Evolutionary conservation across 2,113 vertebrate genomes (phyloP).

Genomic region (Oreochromis spilurus): DNA sequence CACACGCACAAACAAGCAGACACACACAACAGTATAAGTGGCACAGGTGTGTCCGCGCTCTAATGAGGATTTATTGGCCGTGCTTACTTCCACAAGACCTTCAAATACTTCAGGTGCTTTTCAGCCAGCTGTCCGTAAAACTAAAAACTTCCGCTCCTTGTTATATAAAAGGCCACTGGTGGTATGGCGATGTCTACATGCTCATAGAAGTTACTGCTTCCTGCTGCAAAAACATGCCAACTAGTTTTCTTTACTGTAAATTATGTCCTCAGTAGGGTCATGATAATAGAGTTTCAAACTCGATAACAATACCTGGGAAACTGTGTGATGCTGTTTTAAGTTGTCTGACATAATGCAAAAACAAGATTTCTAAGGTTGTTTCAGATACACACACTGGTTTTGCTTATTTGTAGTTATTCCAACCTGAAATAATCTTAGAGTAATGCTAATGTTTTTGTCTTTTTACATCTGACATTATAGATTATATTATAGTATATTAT

Average conservation of each 20-base stretch:
- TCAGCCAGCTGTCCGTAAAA: not conserved
- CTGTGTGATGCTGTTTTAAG: not conserved
- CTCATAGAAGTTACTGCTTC: not conserved
- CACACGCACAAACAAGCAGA: not conserved
- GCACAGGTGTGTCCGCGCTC: conserved; percentile 6
- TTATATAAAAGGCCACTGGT: not conserved
- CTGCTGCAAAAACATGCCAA: not conserved
- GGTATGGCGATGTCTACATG: not conserved
- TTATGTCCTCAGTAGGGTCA: not conserved
- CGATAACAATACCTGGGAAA: not conserved
- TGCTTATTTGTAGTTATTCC: not conserved
- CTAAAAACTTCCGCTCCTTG: not conserved
- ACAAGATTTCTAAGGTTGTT: not conserved
- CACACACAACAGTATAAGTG: not conserved
- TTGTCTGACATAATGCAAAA: not conserved
- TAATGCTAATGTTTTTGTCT: not conserved
- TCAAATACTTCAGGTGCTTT: not conserved
- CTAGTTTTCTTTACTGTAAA: not conserved
- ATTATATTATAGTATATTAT: not conserved
- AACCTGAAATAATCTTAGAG: not conserved
- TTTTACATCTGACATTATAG: not conserved
- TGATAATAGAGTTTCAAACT: not conserved
- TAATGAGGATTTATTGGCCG: conserved; percentile 56
- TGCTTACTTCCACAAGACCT: not conserved
- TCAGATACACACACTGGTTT: not conserved